Base-by-base conservation (phyloP, 2,797 vertebrate genomes). In the Natrix natrix region DNA sequence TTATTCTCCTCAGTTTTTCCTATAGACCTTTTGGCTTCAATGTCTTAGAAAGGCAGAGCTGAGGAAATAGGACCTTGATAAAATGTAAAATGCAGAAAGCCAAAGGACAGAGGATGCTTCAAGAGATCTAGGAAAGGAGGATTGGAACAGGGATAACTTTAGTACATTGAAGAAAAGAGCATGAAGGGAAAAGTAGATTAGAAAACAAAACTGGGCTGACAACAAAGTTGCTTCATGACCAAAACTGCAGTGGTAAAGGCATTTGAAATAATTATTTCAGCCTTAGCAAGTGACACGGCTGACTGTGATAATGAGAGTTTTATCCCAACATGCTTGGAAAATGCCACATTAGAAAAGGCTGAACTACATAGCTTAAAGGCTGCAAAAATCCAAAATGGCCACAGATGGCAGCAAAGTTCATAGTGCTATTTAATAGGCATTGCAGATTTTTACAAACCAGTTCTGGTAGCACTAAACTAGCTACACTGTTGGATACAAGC, bases 201-300 rank as follows among this genome's bases (percentile, higher is more conserved):
- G 26, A 59, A 86, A 74, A 54, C 56, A 94, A 55, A 59, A 28
- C 89, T 48, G 16, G 8, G 92, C 0, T 0, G 32, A 10, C 89
- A 93, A 90, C 61, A 8, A 55, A 78, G 66, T 7, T n/a, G 43
- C 37, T n/a, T 6, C 2, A 88, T 90, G 48, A 14, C n/a, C 90
- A 92, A 89, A 95, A 63, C 0, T 8, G 5, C 37, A n/a, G 16
- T 16, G 26, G 28, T 63, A n/a, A 87, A 54, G 59, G 22, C 43
- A 60, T 61, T 63, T 91, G 83, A 66, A 91, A 87, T 87, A 78
- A 57, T 83, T 83, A 83, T 83, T 83, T 83, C 37, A 83, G 74
- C 37, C 74, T 48, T 24, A 83, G 37, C 37, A 83, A 83, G 74
- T 83, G 43, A 48, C 74, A 83, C 0, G 4, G 10, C 5, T 83